Evolutionary conservation across 2,113 vertebrate genomes (phyloP), one percentile per base, ranked within the genome.

Genomic region (Triplophysa rosa): DNA sequence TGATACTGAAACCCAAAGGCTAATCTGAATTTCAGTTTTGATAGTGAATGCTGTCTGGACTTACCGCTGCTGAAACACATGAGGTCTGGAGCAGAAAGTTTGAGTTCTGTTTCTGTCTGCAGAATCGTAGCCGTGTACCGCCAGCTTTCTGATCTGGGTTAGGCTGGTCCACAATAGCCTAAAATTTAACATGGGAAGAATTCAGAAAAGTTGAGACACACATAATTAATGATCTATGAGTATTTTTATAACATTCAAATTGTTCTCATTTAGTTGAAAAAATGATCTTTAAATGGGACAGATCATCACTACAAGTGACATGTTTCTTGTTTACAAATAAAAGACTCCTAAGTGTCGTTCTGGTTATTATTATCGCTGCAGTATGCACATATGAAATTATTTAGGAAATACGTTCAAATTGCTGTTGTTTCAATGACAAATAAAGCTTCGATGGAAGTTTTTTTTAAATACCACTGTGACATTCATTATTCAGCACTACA

Each of bases 61-160:
- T 59, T 12, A 85, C 84, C 84, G 78, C 29, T 66, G 49, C 69
- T 80, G 68, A 56, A 85, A 85, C 3, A 78, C 74, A 26, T 85
- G 84, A 65, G 75, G 78, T 76, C 84, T 85, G 24, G 78, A 78
- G 65, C 84, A 85, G 47, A 1, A 16, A 0, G n/a, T 16, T 24
- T 42, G 29, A 7, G 16, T 13, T 75, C 6, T 42, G 40, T 67
- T 33, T 16, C 19, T 2, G 4, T 12, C 19, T 16, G 2, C 37
- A 52, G 21, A 45, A 12, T 26, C 26, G 0, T 21, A 73, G 40
- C 45, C 24, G 49, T 65, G 42, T 24, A 1, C 23, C 24, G 73
- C 68, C 29, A 62, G 56, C 47, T 40, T 23, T 33, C 81, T 72
- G 61, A 85, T 81, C 24, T 45, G 68, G 70, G 37, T 74, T 24